Conservation (phyloP, 2,113 vertebrate genomes). For the Corythaixoides concolor region DNA sequence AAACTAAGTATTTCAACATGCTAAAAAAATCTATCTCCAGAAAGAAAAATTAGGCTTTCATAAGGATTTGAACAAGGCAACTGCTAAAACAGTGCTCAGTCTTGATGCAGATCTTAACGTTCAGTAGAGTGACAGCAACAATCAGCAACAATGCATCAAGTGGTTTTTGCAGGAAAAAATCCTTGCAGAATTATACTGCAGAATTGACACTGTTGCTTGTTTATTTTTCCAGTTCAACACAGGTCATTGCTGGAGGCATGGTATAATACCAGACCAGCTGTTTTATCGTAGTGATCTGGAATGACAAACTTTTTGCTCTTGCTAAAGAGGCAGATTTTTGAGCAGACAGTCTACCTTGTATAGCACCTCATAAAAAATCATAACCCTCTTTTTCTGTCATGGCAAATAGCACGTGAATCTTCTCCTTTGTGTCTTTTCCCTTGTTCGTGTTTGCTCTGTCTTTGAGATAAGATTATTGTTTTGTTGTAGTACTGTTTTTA, state of each 20-base stretch:
- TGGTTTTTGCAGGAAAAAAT: not conserved
- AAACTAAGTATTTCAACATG: not conserved
- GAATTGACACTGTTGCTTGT: not conserved
- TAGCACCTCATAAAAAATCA: not conserved
- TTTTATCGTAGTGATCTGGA: not conserved
- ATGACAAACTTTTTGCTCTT: not conserved
- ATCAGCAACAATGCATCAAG: not conserved
- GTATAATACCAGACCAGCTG: not conserved
- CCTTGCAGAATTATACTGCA: not conserved
- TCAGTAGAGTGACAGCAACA: not conserved
- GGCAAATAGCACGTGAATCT: not conserved
- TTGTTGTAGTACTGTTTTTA: not conserved
- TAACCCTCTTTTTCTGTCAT: not conserved
- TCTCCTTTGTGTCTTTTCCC: not conserved
- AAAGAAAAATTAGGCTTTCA: not conserved
- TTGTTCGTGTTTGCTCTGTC: not conserved
- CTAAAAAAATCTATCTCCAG: not conserved
- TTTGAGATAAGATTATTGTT: not conserved
- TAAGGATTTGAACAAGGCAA: not conserved
- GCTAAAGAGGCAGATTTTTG: not conserved
- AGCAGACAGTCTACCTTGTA: not conserved
- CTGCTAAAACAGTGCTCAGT: not conserved
- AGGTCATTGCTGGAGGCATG: not conserved
- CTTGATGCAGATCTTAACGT: not conserved
- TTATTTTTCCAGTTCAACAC: not conserved